Percentiles rank a stretch among this genome's conserved stretches.
Evolutionary conservation across 37 sponge, comb jelly and placozoan species (phyloP).

Genomic region (Mnemiopsis leidyi): DNA sequence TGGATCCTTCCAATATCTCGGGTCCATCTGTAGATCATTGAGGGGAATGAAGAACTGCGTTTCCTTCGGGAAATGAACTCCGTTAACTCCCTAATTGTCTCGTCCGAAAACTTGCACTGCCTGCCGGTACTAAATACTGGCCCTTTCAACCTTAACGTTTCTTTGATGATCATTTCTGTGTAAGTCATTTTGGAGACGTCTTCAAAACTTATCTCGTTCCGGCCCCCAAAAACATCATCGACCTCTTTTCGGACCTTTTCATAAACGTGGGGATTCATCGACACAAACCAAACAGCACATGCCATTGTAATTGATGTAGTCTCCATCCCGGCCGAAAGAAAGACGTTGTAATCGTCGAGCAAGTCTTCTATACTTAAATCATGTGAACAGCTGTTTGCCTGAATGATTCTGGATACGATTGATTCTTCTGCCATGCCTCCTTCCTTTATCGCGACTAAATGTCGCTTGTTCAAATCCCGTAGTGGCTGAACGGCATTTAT

Average conservation of each 20-base stretch:
- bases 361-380: conserved; percentile 5
- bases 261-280: background rate
- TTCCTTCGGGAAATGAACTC: background rate
- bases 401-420: background rate
- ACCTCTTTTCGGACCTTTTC: background rate
- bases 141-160: conserved; percentile 18
- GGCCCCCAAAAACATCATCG: background rate
- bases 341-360: background rate
- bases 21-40: background rate
- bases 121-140: background rate
- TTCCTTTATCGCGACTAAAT: background rate
- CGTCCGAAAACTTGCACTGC: background rate
- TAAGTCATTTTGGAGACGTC: background rate
- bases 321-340: conserved; percentile 27
- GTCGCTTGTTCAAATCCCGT: background rate
- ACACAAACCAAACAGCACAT: background rate
- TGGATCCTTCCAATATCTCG: background rate
- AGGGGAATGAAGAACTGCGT: background rate
- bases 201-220: background rate
- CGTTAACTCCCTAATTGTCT: background rate
- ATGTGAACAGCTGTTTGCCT: background rate
- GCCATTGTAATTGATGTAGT: background rate
- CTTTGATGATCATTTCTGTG: background rate
- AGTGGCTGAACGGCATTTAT: background rate
- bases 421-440: no score